Evolutionary conservation across 2,888 invertebrate genomes (phyloP), one percentile per base, ranked within the genome.

Genomic region (Rotaria socialis): DNA sequence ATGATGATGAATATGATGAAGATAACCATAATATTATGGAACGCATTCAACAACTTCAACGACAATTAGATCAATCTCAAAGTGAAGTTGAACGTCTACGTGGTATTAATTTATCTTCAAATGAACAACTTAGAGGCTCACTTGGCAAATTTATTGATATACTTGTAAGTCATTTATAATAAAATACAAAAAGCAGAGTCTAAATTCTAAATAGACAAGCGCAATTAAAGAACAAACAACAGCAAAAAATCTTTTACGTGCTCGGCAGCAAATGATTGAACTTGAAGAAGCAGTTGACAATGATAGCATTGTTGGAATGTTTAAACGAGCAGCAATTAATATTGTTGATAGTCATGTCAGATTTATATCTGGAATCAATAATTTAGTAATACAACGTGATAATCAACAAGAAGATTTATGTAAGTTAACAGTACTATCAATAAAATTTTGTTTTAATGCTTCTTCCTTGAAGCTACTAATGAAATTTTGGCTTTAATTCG

Each of bases 1-100:
- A 80, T 11, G 80, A 80, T 47, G 80, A 80, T 80, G 43, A 43
- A 19, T 43, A 80, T 80, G 47, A 80, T n/a, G 80, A 80, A n/a
- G 80, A 80, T 47, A 24, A 80, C 24, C 47, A 80, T n/a, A 47
- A 80, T 47, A 47, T 80, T 16, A 8, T 80, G 11, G 80, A 80
- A n/a, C 80, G 47, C 11, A 80, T 80, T 14, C 35, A 67, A 67
- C 67, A 67, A 67, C 16, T 67, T 35, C 11, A 41, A 67, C 67
- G 35, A 19, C 67, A 67, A 35, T 27, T 80, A 47, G 24, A 43
- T 47, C 47, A 80, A 47, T 11, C n/a, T 47, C 80, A 24, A 47
- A 80, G 1, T 41, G 35, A 67, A 35, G 7, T 35, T 67, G 5
- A 19, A 35, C 67, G 35, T 27, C 67, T 35, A 35, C 35, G 16